Percentiles rank a stretch among this genome's conserved stretches.
These are phyloP conservation scores for Pseudomyrmex sp. DNA, from an alignment of 1,140 invertebrate species.

Conservation along the genomic window DNA sequence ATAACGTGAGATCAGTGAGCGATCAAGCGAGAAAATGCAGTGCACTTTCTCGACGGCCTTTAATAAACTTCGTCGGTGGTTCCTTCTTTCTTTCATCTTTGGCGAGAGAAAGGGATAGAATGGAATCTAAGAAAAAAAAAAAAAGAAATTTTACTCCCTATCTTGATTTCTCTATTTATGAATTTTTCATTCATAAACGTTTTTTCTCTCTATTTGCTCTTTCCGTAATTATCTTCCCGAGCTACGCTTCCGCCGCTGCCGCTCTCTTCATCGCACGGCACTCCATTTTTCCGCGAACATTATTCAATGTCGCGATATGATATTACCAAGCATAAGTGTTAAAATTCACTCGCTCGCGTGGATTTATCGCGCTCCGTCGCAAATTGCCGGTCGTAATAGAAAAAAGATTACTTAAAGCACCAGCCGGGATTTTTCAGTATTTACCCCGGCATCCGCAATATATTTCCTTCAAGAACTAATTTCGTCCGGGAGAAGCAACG, in stretches of 20 bases:
- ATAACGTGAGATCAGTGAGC: constrained; percentile 26
- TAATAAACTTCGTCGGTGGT: not conserved
- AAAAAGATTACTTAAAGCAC: constrained; percentile 54
- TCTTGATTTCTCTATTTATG: not conserved
- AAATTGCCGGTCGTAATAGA: constrained; percentile 59
- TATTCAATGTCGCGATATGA: constrained; percentile 54
- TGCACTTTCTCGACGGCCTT: not conserved
- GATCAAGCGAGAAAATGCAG: constrained; percentile 32
- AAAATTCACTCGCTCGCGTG: constrained; percentile 52
- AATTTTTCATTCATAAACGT: constrained; percentile 17
- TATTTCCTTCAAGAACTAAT: constrained; percentile 62
- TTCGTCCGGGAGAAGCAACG: constrained; percentile 34
- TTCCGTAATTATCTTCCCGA: constrained; percentile 13
- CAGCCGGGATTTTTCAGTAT: constrained; percentile 52
- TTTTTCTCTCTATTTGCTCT: not conserved
- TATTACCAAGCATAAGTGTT: constrained; percentile 57
- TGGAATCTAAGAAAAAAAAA: not conserved
- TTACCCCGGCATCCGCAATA: constrained; percentile 59
- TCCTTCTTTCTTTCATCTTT: constrained; percentile 5
- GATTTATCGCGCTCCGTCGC: constrained; percentile 51
- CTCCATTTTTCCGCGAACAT: constrained; percentile 46
- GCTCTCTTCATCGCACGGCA: constrained; percentile 28
- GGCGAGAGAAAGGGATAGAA: not conserved
- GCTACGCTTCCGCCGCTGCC: not conserved
- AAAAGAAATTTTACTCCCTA: constrained; percentile 10